Evolutionary conservation across 2,888 invertebrate species (phyloP), one percentile per base, ranked within the genome.

Genomic region (Noctua fimbriata): DNA sequence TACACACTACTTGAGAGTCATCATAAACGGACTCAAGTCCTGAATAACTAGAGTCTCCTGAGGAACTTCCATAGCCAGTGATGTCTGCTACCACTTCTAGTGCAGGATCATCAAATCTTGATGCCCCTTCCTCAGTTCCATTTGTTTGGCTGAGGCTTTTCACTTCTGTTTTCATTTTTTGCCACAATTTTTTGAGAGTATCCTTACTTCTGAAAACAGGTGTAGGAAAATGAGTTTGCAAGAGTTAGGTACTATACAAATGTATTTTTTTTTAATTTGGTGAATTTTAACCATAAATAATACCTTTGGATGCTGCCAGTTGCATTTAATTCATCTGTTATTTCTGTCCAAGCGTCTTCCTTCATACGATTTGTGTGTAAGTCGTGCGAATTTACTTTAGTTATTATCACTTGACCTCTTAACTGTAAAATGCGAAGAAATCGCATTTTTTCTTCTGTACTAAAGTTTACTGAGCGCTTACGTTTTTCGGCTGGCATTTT

Each of bases 401-500:
- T 79, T 69, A 79, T 79, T 44, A 79, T 79, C 6, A 79, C 69
- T 69, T 69, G 36, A 21, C 81, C 80, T 66, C 71, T 79, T 66
- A 71, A 6, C 55, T 47, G 71, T 55, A 79, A 52, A 71, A 80
- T 79, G 49, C 79, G 79, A 65, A 79, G 70, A 65, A 79, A 79
- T 47, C 32, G 63, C 36, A 79, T 32, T 55, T 79, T 79, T 44
- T 79, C 79, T 47, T 70, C 79, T 4, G 55, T 67, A 79, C 52
- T 55, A 44, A 79, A 79, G 65, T 79, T 79, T 21, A 70, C 79
- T 52, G 69, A 65, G 18, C 69, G 79, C 44, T 65, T 79, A 32
- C 79, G 79, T 69, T 79, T 79, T 44, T 79, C 69, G 55, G 36
- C 78, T 18, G 77, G 77, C 77, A 82, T 82, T 77, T 65, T 44